A percentile compares a stretch with the other conserved stretches of the same genome.
These are phyloP conservation scores for Novumbra hubbsi DNA, from an alignment of 2,797 vertebrate species.

Conservation along the genomic window DNA sequence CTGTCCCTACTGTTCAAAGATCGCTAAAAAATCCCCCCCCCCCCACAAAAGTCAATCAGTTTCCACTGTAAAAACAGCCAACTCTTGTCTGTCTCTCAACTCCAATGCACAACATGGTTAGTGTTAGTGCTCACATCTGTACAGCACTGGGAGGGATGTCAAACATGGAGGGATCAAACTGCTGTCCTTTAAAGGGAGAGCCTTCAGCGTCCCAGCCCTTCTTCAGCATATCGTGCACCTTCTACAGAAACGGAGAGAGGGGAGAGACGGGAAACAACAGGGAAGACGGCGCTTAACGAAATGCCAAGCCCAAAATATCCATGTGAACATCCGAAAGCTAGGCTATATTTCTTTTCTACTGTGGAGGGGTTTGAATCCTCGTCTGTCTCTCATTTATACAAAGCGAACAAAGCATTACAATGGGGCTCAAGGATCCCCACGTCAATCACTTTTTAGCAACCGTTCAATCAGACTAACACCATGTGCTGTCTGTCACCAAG, in stretches of 20 bases:
- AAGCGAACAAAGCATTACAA: no score
- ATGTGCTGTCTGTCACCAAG: no score
- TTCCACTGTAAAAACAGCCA: background rate
- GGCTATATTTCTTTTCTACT: no score
- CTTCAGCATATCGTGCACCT: constrained; percentile 98
- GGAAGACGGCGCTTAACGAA: background rate
- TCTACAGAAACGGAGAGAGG: constrained; percentile 67
- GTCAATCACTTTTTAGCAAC: no score
- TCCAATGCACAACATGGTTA: background rate
- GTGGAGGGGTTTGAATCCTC: no score
- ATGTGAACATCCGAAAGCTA: no score
- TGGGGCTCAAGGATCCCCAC: no score
- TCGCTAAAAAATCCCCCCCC: background rate
- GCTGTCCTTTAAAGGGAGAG: constrained; percentile 93
- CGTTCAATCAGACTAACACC: no score
- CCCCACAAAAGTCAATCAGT: background rate
- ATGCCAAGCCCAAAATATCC: no score
- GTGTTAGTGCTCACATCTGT: constrained; percentile 81
- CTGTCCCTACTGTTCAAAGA: background rate
- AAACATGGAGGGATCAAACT: constrained; percentile 95
- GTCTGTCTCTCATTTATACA: no score
- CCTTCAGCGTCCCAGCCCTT: constrained; percentile 98
- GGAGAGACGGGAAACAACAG: background rate
- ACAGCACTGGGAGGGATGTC: constrained; percentile 93
- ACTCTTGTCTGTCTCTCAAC: background rate